These are phyloP conservation scores for Halisarca cf. caerulea DNA, from an alignment of 37 sponge, comb jelly and placozoan genomes.

Conservation along the genomic window DNA sequence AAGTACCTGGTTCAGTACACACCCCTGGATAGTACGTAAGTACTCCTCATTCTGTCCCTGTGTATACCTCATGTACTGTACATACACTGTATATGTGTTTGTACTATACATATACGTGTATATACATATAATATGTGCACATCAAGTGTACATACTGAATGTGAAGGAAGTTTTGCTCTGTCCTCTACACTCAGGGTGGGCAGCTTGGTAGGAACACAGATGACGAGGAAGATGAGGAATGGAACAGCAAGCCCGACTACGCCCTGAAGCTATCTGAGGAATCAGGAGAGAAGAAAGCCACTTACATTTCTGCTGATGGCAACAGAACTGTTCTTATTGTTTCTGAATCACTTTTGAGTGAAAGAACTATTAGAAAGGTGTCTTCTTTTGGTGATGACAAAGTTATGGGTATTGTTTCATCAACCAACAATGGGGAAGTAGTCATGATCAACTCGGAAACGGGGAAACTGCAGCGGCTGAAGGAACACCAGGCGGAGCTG, in stretches of 20 bases:
- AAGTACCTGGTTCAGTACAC: too few relatives aligned
- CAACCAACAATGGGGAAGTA: not conserved
- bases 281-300: conserved; percentile 45
- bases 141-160: too few relatives aligned
- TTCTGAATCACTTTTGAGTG: conserved; percentile 69
- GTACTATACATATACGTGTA: too few relatives aligned
- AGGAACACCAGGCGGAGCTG: conserved; percentile 68
- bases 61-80: too few relatives aligned
- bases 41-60: too few relatives aligned
- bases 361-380: conserved; percentile 26
- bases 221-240: conserved; percentile 53
- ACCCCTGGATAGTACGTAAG: too few relatives aligned
- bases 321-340: conserved; percentile 76
- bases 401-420: not conserved
- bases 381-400: conserved; percentile 19
- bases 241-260: conserved; percentile 64
- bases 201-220: conserved; percentile 71
- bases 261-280: conserved; percentile 37
- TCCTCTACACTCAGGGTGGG: too few relatives aligned
- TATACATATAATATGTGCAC: too few relatives aligned
- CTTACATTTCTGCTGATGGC: conserved; percentile 67
- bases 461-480: conserved; percentile 15
- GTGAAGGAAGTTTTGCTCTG: too few relatives aligned
- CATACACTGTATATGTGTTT: too few relatives aligned
- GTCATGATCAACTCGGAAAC: conserved; percentile 35